Evolutionary conservation across 2,113 vertebrate species (phyloP).

Genomic region (Emydura subglobosa): DNA sequence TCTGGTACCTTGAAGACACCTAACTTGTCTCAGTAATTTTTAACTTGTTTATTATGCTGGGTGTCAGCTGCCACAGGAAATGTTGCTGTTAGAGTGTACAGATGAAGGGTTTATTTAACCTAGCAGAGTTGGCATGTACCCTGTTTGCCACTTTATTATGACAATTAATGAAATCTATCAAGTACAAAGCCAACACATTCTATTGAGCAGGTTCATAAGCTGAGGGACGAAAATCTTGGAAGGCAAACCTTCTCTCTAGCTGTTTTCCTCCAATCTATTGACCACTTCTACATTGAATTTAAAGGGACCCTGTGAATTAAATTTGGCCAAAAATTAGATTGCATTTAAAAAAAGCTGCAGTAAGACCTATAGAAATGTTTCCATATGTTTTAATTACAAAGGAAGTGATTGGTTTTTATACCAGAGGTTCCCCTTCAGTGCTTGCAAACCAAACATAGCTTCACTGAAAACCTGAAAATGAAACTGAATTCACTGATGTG

Average conservation of each 20-base stretch:
- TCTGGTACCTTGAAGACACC: no score
- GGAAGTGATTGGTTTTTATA: neutral
- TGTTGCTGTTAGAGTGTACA: neutral
- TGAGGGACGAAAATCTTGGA: neutral
- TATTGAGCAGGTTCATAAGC: neutral
- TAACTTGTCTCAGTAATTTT: no score
- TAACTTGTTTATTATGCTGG: neutral
- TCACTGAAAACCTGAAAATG: neutral
- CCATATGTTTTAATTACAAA: neutral
- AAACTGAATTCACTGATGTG: neutral
- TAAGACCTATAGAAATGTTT: neutral
- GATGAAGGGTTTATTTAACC: no score
- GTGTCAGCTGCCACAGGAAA: neutral
- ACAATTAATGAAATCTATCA: neutral
- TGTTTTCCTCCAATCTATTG: neutral
- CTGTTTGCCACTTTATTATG: neutral
- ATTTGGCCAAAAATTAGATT: neutral
- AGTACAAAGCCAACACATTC: no score
- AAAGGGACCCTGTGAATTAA: neutral
- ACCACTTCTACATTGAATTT: neutral
- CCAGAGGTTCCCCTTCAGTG: neutral
- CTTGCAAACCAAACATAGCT: neutral
- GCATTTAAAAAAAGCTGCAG: neutral
- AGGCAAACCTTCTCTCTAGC: neutral
- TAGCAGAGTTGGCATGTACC: neutral